Evolutionary conservation across 2,888 invertebrate genomes (phyloP), one percentile per base, ranked within the genome.

Genomic region (Drosophila dives): DNA sequence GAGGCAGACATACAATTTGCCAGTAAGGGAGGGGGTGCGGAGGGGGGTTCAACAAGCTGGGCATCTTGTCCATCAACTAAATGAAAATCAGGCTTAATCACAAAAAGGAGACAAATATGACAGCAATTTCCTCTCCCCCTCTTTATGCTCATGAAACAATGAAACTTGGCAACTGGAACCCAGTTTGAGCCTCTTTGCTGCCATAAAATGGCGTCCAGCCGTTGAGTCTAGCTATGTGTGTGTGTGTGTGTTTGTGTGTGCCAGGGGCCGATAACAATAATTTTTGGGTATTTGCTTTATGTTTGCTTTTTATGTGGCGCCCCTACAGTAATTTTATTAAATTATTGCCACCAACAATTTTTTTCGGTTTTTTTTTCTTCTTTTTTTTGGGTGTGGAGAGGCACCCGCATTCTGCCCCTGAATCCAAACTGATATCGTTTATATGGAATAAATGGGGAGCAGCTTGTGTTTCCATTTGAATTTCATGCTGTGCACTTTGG

Each of bases 11-110:
- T 73, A 48, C 62, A 60, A 55, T 62, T 51, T 48, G 53, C 59
- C 59, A 42, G 48, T 3, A 20, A 20, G 15, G n/a, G 5, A 34
- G 4, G 8, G 34, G 10, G 3, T 11, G 8, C 32, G 10, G 5
- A 12, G 48, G 12, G 26, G 58, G 60, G 45, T 50, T 23, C 51
- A 62, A 51, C 59, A 55, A 62, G 67, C 56, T 58, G 48, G 38
- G 51, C 17, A 70, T 71, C 69, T 72, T 69, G 80, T 80, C 72
- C 86, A 81, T 88, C 81, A 86, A 81, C 83, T 85, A 81, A 85
- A 85, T 85, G 83, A 83, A 86, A 86, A 86, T 88, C 79, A 71
- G 72, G 86, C 83, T 80, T 88, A 81, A 85, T 88, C 88, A 80
- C 72, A 77, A 72, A 75, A 81, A 81, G 81, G 60, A 58, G 68